phyloP scores from a whole-genome alignment of 2,888 invertebrate species.

The Halocaridina rubra region DNA sequence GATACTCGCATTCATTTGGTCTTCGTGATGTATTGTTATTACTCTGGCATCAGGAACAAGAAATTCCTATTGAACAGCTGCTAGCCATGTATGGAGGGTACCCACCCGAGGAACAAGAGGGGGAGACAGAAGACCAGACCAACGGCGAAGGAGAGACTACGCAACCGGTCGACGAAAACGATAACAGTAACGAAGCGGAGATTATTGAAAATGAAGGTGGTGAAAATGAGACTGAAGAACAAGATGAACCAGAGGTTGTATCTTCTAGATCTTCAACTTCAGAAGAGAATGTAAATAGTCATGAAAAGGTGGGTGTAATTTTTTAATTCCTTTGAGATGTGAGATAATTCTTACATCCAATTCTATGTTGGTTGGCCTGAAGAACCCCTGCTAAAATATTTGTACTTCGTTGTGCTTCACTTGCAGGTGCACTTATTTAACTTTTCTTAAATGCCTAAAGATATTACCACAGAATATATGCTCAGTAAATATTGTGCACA shows the following conservation, averaged over 20 bases:
- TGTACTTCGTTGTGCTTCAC: no score
- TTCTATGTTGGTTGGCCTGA: no score
- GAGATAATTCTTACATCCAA: no score
- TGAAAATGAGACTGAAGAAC: slow-evolving; percentile 68
- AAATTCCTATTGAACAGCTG: slow-evolving; percentile 95
- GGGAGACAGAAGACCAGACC: slow-evolving; percentile 66
- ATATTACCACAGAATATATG: no score
- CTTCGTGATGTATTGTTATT: no score
- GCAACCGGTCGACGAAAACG: slow-evolving; percentile 64
- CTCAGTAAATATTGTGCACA: no score
- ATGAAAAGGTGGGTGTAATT: slow-evolving; percentile 35
- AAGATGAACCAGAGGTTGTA: slow-evolving; percentile 67
- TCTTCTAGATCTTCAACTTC: slow-evolving; percentile 53
- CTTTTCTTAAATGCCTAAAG: no score
- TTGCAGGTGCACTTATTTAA: no score
- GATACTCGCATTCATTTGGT: no score
- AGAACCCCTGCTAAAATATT: no score
- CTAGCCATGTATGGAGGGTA: slow-evolving; percentile 86
- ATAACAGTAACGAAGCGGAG: slow-evolving; percentile 37
- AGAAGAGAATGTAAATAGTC: slow-evolving; percentile 57
- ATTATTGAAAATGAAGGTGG: slow-evolving; percentile 65
- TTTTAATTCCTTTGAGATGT: no score
- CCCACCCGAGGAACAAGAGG: slow-evolving; percentile 64
- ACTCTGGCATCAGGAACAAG: slow-evolving; percentile 79
- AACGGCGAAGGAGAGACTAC: slow-evolving; percentile 45